A percentile compares a stretch with the other conserved stretches of the same genome.
These are phyloP conservation scores for Paragorgia papillata DNA, from an alignment of 92 coral and sea anemone species.

Conservation along the genomic window DNA sequence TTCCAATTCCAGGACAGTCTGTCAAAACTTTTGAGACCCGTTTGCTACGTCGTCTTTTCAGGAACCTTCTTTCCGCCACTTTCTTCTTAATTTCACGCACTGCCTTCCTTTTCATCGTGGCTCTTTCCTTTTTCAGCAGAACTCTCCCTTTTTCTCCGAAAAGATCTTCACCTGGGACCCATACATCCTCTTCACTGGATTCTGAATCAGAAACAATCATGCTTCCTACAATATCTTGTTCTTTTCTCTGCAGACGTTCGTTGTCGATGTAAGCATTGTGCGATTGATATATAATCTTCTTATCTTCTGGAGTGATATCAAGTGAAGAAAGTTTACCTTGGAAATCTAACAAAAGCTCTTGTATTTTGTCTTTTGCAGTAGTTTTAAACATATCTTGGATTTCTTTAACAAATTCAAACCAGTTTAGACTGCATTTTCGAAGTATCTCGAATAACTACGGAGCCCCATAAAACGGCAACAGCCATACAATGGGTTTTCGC, in stretches of 20 bases:
- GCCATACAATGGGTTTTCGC: no score
- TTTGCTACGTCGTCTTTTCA: constrained; percentile 43
- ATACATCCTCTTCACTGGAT: constrained; percentile 42
- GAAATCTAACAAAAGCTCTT: constrained; percentile 17
- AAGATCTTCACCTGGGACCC: constrained; percentile 21
- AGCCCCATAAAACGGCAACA: neutral
- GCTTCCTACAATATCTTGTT: neutral
- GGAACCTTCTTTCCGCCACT: constrained; percentile 41
- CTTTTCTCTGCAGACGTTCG: constrained; percentile 37
- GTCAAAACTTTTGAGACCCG: neutral
- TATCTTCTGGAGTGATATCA: constrained; percentile 48
- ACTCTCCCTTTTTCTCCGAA: constrained; percentile 45
- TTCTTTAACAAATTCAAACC: constrained; percentile 59
- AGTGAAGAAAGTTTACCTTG: constrained; percentile 57
- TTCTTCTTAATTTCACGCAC: constrained; percentile 11
- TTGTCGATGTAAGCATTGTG: constrained; percentile 54
- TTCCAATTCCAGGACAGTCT: constrained; percentile 46
- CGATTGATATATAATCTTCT: constrained; percentile 52
- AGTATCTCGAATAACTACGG: constrained; percentile 55
- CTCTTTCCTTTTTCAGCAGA: constrained; percentile 28
- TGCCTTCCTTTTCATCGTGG: constrained; percentile 37
- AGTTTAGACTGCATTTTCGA: constrained; percentile 54
- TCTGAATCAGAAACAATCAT: constrained; percentile 46
- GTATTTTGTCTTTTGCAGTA: constrained; percentile 39
- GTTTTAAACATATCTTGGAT: constrained; percentile 37